Conservation (phyloP, 2,888 invertebrate genomes). For the Zonitis immaculata region DNA sequence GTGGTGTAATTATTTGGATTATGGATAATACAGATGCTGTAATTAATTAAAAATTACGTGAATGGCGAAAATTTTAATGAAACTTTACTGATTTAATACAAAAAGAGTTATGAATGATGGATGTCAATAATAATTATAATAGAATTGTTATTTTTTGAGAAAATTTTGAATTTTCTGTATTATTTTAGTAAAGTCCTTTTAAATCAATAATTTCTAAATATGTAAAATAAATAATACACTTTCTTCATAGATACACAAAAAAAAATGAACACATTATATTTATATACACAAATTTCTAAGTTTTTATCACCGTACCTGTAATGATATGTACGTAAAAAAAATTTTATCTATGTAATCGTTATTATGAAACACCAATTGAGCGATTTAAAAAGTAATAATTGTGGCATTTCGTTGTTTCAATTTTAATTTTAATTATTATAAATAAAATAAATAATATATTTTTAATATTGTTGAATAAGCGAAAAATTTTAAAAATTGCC, state of each 20-base stretch:
- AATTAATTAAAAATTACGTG: no score
- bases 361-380: not conserved
- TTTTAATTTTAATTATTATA: slow-evolving; percentile 13
- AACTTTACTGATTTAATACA: slow-evolving; percentile 21
- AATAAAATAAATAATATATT: not conserved
- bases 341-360: not conserved
- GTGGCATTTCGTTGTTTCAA: slow-evolving; percentile 4
- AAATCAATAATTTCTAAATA: not conserved
- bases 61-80: no score
- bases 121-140: no score
- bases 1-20: slow-evolving; percentile 8
- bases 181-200: slow-evolving; percentile 18
- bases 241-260: slow-evolving; percentile 9
- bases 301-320: slow-evolving; percentile 6
- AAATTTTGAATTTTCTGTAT: not conserved
- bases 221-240: no score
- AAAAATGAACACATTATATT: slow-evolving; percentile 6
- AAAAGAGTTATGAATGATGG: slow-evolving; percentile 1
- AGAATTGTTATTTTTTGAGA: slow-evolving; percentile 8
- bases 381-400: not conserved
- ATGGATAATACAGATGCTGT: no score
- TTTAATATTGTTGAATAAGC: not conserved
- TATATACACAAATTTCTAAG: slow-evolving; percentile 4
- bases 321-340: not conserved
- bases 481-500: no score